These are phyloP conservation scores for Heliconius congener DNA, from an alignment of 1,140 invertebrate genomes.

Conservation along the genomic window DNA sequence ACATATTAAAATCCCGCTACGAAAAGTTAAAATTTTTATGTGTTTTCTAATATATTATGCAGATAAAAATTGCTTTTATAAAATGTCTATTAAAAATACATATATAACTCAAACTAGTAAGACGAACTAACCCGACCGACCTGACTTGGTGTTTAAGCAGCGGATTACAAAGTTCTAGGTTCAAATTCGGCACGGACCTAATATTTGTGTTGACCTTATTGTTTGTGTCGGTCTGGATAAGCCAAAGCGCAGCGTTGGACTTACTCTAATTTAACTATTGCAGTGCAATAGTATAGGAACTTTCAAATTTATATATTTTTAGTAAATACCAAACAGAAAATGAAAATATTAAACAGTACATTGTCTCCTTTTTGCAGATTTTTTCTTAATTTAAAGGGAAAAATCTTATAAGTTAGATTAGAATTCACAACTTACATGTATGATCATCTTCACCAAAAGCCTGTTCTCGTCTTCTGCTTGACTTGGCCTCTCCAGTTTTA, in stretches of 20 bases:
- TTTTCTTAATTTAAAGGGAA: background rate
- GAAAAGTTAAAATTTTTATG: too few species aligned
- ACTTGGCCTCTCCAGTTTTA: too few species aligned
- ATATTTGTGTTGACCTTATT: conserved; percentile 14
- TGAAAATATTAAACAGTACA: background rate
- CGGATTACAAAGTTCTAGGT: conserved; percentile 13
- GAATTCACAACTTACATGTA: too few species aligned
- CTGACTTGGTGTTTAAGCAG: conserved; percentile 8
- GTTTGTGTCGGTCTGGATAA: conserved; percentile 4
- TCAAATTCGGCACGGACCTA: background rate
- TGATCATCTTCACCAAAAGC: too few species aligned
- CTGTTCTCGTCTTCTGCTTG: too few species aligned
- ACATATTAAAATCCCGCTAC: too few species aligned
- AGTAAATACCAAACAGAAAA: background rate
- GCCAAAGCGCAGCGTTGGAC: background rate
- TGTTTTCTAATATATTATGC: too few species aligned
- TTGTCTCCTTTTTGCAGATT: background rate
- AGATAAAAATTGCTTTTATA: too few species aligned
- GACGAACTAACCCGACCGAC: background rate
- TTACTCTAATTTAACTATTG: conserved; percentile 12
- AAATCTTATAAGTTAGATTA: too few species aligned
- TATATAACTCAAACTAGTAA: too few species aligned
- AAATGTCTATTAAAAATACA: too few species aligned
- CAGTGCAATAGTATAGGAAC: background rate
- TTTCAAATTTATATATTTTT: background rate